These are phyloP conservation scores for Luperina testacea DNA, from an alignment of 2,888 invertebrate species.

Conservation along the genomic window DNA sequence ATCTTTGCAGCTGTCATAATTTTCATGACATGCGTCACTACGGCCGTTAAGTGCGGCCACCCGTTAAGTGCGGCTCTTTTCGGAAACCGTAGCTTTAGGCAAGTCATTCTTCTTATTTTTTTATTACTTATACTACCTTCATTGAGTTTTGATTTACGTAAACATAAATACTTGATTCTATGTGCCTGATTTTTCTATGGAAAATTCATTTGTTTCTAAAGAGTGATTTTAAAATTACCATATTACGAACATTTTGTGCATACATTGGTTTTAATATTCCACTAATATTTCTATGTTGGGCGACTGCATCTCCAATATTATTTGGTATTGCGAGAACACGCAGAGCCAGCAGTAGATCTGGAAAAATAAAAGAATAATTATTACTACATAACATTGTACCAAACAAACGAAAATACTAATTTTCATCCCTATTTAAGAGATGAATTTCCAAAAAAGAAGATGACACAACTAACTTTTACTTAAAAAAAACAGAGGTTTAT, in stretches of 20 bases:
- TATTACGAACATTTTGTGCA: constrained; percentile 19
- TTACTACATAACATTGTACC: not conserved
- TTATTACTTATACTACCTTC: not conserved
- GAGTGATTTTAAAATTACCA: constrained; percentile 13
- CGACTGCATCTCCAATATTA: constrained; percentile 94
- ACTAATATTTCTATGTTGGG: constrained; percentile 95
- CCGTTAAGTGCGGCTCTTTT: too few relatives aligned
- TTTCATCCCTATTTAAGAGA: too few relatives aligned
- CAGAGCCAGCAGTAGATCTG: constrained; percentile 97
- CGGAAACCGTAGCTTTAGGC: too few relatives aligned
- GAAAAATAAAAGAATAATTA: constrained; percentile 71
- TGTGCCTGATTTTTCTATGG: not conserved
- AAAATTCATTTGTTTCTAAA: not conserved
- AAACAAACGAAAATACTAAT: not conserved
- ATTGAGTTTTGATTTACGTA: not conserved
- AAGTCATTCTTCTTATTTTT: too few relatives aligned
- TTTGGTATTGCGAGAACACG: constrained; percentile 95
- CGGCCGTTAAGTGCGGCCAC: too few relatives aligned
- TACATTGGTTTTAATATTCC: constrained; percentile 76
- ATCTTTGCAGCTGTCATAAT: too few relatives aligned
- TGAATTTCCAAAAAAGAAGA: not conserved
- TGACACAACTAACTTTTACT: not conserved
- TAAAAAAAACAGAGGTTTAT: too few relatives aligned
- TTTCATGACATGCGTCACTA: too few relatives aligned
- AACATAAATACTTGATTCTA: constrained; percentile 1